These are phyloP conservation scores for Tylochromis polylepis DNA, from an alignment of 2,113 vertebrate species.

Conservation along the genomic window DNA sequence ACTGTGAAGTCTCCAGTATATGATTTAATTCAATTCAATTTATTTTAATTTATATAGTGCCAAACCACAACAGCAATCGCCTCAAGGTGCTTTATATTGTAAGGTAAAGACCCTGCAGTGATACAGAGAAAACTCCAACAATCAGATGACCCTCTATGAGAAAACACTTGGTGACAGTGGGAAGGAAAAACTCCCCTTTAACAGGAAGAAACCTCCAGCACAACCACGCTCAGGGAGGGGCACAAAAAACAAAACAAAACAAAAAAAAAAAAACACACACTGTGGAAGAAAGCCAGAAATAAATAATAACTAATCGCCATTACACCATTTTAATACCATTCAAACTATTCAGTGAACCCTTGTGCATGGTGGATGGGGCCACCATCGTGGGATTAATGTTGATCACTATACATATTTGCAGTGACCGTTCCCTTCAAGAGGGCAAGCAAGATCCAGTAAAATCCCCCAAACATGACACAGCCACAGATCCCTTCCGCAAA, in stretches of 20 bases:
- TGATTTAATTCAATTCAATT: not conserved
- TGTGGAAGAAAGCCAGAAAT: not conserved
- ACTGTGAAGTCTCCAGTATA: not conserved
- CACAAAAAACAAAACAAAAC: not conserved
- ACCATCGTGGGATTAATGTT: not conserved
- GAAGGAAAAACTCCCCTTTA: not conserved
- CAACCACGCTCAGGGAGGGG: not conserved
- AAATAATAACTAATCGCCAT: not conserved
- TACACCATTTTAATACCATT: not conserved
- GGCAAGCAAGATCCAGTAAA: not conserved
- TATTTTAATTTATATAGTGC: not conserved
- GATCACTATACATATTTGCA: not conserved
- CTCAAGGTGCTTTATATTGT: not conserved
- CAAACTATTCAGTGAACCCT: not conserved
- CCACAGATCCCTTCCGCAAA: not conserved
- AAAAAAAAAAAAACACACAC: accelerated
- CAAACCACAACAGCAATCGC: not conserved
- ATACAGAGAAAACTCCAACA: not conserved
- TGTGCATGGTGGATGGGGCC: not conserved
- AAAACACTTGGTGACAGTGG: not conserved
- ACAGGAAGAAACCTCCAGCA: not conserved
- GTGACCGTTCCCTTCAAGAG: not conserved
- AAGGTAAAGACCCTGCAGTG: not conserved
- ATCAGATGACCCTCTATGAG: not conserved
- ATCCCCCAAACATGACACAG: not conserved